phyloP scores from a whole-genome alignment of 2,797 vertebrate genomes.

The Notoglanidium macrostoma region DNA sequence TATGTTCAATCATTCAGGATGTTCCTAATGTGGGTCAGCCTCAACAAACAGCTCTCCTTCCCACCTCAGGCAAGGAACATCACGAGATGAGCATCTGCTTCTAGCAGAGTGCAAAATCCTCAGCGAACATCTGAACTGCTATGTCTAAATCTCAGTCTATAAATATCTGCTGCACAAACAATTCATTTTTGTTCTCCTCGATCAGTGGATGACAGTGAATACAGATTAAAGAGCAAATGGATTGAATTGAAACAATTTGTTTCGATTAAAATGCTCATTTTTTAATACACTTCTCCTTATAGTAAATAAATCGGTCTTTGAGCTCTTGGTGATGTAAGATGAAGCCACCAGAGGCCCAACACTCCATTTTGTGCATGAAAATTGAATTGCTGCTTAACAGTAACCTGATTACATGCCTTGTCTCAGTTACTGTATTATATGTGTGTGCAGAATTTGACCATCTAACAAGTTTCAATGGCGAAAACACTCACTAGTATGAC shows the following conservation, averaged over 20 bases:
- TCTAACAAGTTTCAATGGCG: slow-evolving; percentile 10
- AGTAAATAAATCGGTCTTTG: slow-evolving; percentile 24
- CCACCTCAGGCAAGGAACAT: slow-evolving; percentile 49
- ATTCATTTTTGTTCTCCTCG: neutral
- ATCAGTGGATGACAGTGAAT: neutral
- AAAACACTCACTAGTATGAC: neutral
- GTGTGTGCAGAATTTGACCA: neutral
- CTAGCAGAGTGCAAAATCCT: neutral
- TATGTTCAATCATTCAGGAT: slow-evolving; percentile 36
- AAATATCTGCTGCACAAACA: slow-evolving; percentile 16
- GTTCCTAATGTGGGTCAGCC: slow-evolving; percentile 17
- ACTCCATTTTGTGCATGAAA: slow-evolving; percentile 62
- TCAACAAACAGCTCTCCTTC: slow-evolving; percentile 34
- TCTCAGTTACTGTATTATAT: slow-evolving; percentile 41
- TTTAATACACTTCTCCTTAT: slow-evolving; percentile 12
- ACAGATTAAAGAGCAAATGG: neutral
- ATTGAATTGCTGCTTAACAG: slow-evolving; percentile 66
- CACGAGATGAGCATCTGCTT: slow-evolving; percentile 44
- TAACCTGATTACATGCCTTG: slow-evolving; percentile 68
- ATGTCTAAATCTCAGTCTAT: slow-evolving; percentile 6
- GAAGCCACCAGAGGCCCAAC: slow-evolving; percentile 3
- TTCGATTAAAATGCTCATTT: neutral
- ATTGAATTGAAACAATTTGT: neutral
- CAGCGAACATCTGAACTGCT: neutral
- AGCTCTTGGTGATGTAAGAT: slow-evolving; percentile 1